Evolutionary conservation across 30 jellyfish, hydroid and myxozoan species (phyloP), one percentile per base, ranked within the genome.

Genomic region (Cassiopea xamachana): DNA sequence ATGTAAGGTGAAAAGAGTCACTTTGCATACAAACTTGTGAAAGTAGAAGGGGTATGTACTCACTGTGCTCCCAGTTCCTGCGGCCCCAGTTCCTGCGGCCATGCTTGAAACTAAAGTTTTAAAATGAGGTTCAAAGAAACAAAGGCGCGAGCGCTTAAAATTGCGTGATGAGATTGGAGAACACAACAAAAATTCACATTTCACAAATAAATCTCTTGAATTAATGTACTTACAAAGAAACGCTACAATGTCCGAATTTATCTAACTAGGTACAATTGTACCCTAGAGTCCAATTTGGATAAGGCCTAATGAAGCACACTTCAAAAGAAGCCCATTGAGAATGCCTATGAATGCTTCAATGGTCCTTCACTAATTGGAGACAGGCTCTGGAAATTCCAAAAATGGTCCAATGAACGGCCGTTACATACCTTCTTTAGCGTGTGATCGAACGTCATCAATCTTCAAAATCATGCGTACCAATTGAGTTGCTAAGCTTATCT

Each of bases 391-490:
- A 27, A 27, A 27, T 27, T 27, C 39, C 39, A 27, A 27, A 27
- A 27, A 27, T 55, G 12, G 55, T 71, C 27, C 15, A 15, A 71
- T 16, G n/a, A 51, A 71, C 7, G 4, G 68, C 49, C 70, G 14
- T 47, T 67, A 86, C 93, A 76, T 86, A 73, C 93, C 87, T 60
- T 86, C 93, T 46, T 75, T 86, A 6, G 90, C 45, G 62, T 78
- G 95, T 71, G 96, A 89, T 62, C 99, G 97, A 59, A 97, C 95
- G 75, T 97, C 99, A 75, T 97, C 99, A 47, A 97, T 94, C 87
- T 94, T 94, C 83, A 94, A 69, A 73, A 97, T 97, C 99, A 97
- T 97, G 50, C 99, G 96, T 43, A 97, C 99, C 69, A 97, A 91
- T 70, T 97, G 99, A 43, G 99, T 97, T 13, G 99, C 99, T 43